A percentile compares a stretch with the other conserved stretches of the same genome.
Conservation (phyloP, 2,113 vertebrate species). For the Actenoides lindsayi region DNA sequence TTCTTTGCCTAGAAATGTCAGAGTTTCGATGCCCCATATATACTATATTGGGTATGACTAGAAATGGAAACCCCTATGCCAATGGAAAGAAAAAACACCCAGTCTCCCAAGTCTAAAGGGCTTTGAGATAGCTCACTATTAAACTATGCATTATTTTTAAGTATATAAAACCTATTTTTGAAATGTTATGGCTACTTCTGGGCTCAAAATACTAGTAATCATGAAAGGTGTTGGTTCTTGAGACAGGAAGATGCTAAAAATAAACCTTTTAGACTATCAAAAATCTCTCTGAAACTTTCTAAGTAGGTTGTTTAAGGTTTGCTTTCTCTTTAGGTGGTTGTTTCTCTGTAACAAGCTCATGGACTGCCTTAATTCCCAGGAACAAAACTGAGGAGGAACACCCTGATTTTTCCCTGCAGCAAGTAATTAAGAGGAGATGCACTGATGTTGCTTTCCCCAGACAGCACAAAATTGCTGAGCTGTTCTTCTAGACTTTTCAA, state of each 20-base stretch:
- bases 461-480: background rate
- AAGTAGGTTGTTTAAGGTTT: background rate
- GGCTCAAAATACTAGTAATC: background rate
- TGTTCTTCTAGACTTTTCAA: background rate
- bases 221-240: background rate
- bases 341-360: background rate
- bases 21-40: slow-evolving; percentile 5
- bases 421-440: background rate
- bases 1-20: slow-evolving; percentile 46
- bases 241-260: background rate
- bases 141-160: slow-evolving; percentile 18
- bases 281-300: background rate
- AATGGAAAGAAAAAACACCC: slow-evolving; percentile 1
- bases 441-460: background rate
- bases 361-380: background rate
- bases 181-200: background rate
- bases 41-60: background rate
- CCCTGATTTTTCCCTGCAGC: background rate
- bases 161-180: slow-evolving; percentile 16
- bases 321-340: fast-evolving
- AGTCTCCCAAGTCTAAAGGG: background rate
- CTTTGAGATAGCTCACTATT: background rate
- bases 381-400: background rate
- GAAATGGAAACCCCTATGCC: slow-evolving; percentile 26
- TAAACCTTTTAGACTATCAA: background rate